Base-by-base conservation (phyloP, 2,888 invertebrate genomes). In the Drosophila aldrichi region DNA sequence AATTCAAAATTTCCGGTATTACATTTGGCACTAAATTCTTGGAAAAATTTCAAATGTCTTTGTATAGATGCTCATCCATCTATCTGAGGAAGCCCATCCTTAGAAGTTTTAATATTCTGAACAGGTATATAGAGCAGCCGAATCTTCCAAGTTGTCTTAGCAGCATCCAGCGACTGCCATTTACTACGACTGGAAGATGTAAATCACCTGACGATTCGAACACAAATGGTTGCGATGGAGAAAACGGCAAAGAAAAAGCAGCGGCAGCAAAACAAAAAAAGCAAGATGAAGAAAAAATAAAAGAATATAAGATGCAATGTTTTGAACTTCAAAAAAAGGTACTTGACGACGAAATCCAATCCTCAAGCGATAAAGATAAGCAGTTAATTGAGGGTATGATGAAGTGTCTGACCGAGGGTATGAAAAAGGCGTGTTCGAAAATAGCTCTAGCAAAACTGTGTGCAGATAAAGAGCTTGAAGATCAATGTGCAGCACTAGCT, bases 221-320 rank as follows among this genome's bases (percentile, higher is more conserved):
- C 12, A 46, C 18, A 2, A 51, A 41, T 14, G 29, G 52, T 12
- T 70, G 62, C 22, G 34, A 43, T 12, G 63, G 70, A 0, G 52
- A 56, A 7, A 52, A 46, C 4, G 36, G 8, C 25, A 48, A 48
- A 8, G 61, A 46, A 12, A n/a, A 48, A 16, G 43, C 48, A 3
- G 43, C 34, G 4, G 36, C 43, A 0, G 51, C 4, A 16, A 29
- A 52, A 2, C 22, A 56, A n/a, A 46, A 43, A 22, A 46, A 56
- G n/a, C 54, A 58, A 40, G 76, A 66, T 2, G 32, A 34, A 3
- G 56, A 25, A 0, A 29, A 49, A 20, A 8, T 86, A 2, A 48
- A 41, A 7, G 12, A 16, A 1, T 38, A 55, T 1, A 57, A 86
- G 14, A 51, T 12, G 1, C 38, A 69, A 32, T 81, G 83, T 43